phyloP scores from a whole-genome alignment of 2,888 invertebrate species.

The Tetragnatha montana region DNA sequence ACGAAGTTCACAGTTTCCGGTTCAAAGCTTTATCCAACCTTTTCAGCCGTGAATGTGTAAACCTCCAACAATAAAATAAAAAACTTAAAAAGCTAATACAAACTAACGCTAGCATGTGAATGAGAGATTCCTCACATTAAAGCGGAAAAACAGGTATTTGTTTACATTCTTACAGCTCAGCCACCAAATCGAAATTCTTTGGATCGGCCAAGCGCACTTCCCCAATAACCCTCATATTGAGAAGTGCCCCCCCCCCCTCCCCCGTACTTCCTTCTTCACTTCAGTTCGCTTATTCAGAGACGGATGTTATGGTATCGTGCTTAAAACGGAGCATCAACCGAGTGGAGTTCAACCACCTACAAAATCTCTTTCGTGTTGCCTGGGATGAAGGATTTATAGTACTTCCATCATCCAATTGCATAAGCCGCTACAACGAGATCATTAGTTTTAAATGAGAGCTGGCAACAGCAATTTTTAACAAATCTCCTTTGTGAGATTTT shows the following conservation, averaged over 20 bases:
- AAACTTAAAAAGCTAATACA: neutral
- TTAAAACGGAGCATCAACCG: constrained; percentile 48
- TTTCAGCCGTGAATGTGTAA: too few species aligned
- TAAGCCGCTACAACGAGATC: neutral
- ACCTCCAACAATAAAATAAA: too few species aligned
- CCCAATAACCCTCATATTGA: constrained; percentile 40
- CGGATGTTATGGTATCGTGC: constrained; percentile 51
- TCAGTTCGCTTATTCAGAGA: constrained; percentile 24
- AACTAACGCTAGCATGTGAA: neutral
- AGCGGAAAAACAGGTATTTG: constrained; percentile 4
- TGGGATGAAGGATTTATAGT: neutral
- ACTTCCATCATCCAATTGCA: constrained; percentile 6
- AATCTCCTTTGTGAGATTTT: too few species aligned
- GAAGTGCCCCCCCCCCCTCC: constrained; percentile 4
- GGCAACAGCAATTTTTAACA: neutral
- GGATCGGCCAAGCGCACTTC: constrained; percentile 40
- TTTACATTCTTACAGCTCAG: constrained; percentile 2
- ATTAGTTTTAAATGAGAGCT: neutral
- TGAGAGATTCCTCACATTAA: neutral
- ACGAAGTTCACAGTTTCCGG: too few species aligned
- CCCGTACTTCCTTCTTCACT: constrained; percentile 4
- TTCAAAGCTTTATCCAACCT: too few species aligned
- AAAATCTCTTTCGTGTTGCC: constrained; percentile 19
- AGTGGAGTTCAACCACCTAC: constrained; percentile 48
- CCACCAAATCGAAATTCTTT: constrained; percentile 4